These are phyloP conservation scores for Ennomos quercinarius DNA, from an alignment of 2,888 invertebrate genomes.

Conservation along the genomic window DNA sequence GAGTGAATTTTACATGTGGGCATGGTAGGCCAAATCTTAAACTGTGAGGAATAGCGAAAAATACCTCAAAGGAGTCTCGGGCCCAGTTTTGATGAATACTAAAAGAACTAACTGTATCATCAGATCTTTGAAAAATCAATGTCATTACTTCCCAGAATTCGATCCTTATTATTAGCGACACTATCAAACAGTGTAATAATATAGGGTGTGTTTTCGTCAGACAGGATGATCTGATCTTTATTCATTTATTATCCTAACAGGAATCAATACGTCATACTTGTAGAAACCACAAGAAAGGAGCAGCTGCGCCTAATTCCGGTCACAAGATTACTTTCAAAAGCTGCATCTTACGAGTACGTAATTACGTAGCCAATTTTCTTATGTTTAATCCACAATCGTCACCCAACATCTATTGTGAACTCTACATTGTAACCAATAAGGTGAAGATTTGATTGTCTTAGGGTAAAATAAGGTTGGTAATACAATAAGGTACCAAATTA, in stretches of 20 bases:
- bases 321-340: constrained; percentile 15
- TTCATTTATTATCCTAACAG: not conserved
- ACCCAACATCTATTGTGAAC: constrained; percentile 11
- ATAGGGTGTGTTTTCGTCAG: too few species aligned
- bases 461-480: constrained; percentile 22
- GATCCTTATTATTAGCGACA: too few species aligned
- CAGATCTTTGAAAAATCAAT: too few species aligned
- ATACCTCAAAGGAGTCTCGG: too few species aligned
- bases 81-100: too few species aligned
- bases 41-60: too few species aligned
- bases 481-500: constrained; percentile 48
- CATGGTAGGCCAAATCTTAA: too few species aligned
- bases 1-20: too few species aligned
- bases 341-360: constrained; percentile 34
- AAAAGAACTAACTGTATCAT: too few species aligned
- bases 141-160: too few species aligned
- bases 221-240: too few species aligned
- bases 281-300: constrained; percentile 1
- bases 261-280: not conserved
- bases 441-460: constrained; percentile 10
- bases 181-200: too few species aligned
- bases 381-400: constrained; percentile 21
- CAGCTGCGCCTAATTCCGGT: constrained; percentile 12
- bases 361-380: constrained; percentile 39
- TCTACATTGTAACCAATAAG: constrained; percentile 4